These are phyloP conservation scores for Ricordea florida DNA, from an alignment of 92 coral and sea anemone species.

Conservation along the genomic window DNA sequence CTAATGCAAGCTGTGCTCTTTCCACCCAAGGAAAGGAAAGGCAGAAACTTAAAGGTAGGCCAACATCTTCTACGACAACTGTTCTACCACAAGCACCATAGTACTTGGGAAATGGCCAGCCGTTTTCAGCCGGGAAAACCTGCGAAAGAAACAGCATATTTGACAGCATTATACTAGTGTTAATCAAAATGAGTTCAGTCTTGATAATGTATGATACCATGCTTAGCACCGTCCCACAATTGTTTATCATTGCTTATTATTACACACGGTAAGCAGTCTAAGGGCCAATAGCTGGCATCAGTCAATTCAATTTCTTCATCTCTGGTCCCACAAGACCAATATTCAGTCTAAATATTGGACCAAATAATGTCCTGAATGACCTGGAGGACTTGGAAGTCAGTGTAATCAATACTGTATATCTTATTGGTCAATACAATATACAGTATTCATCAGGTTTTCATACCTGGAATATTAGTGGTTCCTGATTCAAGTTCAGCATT, in stretches of 20 bases:
- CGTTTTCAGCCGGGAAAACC: slow-evolving; percentile 75
- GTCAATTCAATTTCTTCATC: too few relatives aligned
- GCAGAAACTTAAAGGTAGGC: slow-evolving; percentile 51
- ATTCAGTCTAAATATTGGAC: too few relatives aligned
- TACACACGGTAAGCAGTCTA: too few relatives aligned
- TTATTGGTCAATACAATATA: background rate
- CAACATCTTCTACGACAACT: slow-evolving; percentile 77
- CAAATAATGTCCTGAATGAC: too few relatives aligned
- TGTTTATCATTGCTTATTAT: too few relatives aligned
- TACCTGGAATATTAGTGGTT: slow-evolving; percentile 81
- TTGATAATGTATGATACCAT: background rate
- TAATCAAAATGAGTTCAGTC: too few relatives aligned
- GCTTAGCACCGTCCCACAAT: background rate
- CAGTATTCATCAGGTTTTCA: background rate
- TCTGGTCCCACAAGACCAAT: too few relatives aligned
- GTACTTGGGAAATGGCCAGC: slow-evolving; percentile 82
- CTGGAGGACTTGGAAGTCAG: too few relatives aligned
- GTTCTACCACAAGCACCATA: slow-evolving; percentile 93
- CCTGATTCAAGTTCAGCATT: slow-evolving; percentile 73
- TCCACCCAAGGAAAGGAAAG: slow-evolving; percentile 61
- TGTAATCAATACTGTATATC: background rate
- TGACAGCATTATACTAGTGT: too few relatives aligned
- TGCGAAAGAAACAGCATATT: background rate
- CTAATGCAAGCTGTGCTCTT: slow-evolving; percentile 72
- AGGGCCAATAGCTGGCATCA: too few relatives aligned